Percentiles rank a stretch among this genome's conserved stretches.
Conservation (phyloP, 92 coral and sea anemone genomes). For the Chrysogorgia sp. region DNA sequence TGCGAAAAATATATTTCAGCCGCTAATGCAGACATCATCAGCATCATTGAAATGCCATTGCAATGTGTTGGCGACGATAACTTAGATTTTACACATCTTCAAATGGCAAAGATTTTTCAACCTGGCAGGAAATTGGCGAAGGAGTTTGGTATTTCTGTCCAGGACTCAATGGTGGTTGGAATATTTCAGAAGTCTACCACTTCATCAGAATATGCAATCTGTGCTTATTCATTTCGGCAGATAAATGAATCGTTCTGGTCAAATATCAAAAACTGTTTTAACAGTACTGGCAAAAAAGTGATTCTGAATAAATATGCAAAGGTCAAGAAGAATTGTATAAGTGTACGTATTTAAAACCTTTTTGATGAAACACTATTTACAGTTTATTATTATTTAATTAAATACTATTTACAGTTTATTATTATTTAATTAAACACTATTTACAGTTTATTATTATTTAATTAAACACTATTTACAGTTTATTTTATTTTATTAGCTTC, state of each 20-base stretch:
- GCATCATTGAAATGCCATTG: conserved; percentile 12
- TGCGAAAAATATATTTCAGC: not conserved
- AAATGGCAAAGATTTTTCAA: conserved; percentile 12
- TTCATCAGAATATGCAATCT: conserved; percentile 7
- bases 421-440: too few species aligned
- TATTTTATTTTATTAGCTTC: too few species aligned
- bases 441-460: too few species aligned
- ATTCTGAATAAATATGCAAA: too few species aligned
- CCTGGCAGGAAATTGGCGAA: conserved; percentile 14
- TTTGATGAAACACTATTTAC: too few species aligned
- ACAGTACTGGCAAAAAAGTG: not conserved
- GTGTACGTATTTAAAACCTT: not conserved
- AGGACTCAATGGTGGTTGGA: conserved; percentile 12
- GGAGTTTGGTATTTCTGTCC: conserved; percentile 19
- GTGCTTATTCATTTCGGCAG: conserved; percentile 24
- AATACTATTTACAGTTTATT: too few species aligned
- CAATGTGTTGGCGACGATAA: conserved; percentile 13
- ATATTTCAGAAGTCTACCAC: conserved; percentile 7
- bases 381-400: too few species aligned
- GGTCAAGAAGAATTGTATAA: too few species aligned
- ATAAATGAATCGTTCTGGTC: conserved; percentile 5
- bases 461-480: too few species aligned
- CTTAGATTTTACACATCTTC: conserved; percentile 11
- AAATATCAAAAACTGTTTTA: conserved; percentile 7
- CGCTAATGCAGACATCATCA: not conserved